Conservation (phyloP, 2,888 invertebrate species). For the Amiota communis region DNA sequence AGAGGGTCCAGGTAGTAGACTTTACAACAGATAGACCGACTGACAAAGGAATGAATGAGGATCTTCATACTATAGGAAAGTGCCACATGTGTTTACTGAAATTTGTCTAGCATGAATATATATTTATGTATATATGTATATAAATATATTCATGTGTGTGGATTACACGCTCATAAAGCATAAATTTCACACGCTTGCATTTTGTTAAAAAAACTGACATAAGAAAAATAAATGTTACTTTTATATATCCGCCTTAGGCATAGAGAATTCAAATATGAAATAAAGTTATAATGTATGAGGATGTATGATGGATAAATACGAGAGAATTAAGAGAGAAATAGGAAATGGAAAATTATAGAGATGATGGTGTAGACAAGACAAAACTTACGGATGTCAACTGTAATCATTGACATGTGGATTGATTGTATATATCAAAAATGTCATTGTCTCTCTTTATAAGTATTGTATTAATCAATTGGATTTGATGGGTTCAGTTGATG, state of each 20-base stretch:
- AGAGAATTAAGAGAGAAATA: no score
- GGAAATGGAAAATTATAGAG: no score
- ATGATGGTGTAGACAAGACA: no score
- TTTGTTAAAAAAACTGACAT: neutral
- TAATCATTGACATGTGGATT: no score
- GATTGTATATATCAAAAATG: no score
- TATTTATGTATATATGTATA: conserved; percentile 34
- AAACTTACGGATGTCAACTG: no score
- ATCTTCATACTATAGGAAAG: conserved; percentile 41
- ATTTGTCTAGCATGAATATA: conserved; percentile 33
- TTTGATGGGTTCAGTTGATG: no score
- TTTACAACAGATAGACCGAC: conserved; percentile 34
- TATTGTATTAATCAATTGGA: no score
- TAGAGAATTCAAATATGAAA: neutral
- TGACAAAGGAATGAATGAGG: conserved; percentile 28
- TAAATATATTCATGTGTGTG: neutral
- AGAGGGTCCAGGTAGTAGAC: conserved; percentile 33
- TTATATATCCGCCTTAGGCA: conserved; percentile 7
- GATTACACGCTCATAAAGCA: conserved; percentile 3
- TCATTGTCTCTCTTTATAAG: no score
- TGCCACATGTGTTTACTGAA: conserved; percentile 30
- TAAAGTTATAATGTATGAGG: neutral
- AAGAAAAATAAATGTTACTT: neutral
- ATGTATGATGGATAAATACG: no score
- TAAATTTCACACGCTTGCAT: conserved; percentile 18